Evolutionary conservation across 2,797 vertebrate species (phyloP).

Genomic region (Coracias cyanogaster): DNA sequence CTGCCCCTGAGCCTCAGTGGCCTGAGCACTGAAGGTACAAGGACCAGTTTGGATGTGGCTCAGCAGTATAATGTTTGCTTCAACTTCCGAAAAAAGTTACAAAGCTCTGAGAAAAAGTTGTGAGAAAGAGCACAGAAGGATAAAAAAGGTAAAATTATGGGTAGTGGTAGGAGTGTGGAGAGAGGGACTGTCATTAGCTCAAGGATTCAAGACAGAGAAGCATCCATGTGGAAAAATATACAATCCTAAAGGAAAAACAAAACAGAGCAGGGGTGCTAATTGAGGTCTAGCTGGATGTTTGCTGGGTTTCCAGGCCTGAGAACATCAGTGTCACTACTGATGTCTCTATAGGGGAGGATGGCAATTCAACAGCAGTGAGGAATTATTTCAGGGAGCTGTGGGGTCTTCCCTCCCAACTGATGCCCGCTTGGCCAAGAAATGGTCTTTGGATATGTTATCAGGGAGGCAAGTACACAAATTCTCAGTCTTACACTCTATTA

Average conservation of each 20-base stretch:
- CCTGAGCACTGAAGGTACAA: fast-evolving
- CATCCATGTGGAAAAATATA: neutral
- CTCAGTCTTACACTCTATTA: neutral
- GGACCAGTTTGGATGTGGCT: neutral
- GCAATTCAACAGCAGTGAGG: neutral
- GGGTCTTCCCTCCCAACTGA: neutral
- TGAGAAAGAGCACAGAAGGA: neutral
- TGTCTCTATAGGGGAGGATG: neutral
- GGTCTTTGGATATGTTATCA: neutral
- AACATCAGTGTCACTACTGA: neutral
- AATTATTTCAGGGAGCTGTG: neutral
- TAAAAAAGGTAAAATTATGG: neutral
- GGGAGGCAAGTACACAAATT: neutral
- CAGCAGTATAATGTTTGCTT: neutral
- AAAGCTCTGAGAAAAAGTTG: neutral
- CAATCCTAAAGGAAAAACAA: neutral
- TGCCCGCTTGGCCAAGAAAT: neutral
- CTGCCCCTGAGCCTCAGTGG: neutral
- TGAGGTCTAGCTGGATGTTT: neutral
- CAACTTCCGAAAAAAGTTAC: neutral
- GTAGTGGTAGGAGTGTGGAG: neutral
- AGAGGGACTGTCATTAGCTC: neutral
- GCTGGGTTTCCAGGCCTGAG: neutral
- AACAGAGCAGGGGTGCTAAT: neutral
- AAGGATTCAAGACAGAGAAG: neutral